Conservation (phyloP, 2,888 invertebrate species). For the Parnassius smintheus region DNA sequence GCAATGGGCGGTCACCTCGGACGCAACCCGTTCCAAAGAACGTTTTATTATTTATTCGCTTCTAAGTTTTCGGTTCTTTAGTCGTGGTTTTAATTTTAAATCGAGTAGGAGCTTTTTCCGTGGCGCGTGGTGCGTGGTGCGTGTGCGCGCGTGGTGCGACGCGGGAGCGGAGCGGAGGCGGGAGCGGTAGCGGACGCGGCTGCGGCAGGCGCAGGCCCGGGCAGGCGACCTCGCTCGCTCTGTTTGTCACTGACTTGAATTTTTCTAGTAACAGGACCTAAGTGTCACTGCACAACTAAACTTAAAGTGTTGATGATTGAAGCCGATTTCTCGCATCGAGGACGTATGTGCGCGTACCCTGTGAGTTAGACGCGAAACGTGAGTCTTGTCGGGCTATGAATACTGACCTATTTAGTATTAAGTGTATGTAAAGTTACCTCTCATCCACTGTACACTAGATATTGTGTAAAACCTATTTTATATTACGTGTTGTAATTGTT, state of each 20-base stretch:
- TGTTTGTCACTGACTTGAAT: conserved; percentile 39
- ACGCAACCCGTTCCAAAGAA: conserved; percentile 73
- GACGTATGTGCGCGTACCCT: not conserved
- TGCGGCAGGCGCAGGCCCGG: conserved; percentile 28
- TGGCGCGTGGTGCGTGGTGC: conserved; percentile 39
- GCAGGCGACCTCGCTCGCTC: conserved; percentile 33
- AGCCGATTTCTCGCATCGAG: not conserved
- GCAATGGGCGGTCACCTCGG: conserved; percentile 48
- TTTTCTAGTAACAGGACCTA: conserved; percentile 44
- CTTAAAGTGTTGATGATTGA: conserved; percentile 45
- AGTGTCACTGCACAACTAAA: conserved; percentile 60
- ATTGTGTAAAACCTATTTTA: conserved; percentile 56
- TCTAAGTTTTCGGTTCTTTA: conserved; percentile 58
- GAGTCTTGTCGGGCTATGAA: conserved; percentile 47
- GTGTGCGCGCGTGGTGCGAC: conserved; percentile 34
- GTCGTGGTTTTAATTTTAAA: conserved; percentile 44
- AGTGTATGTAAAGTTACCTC: conserved; percentile 60
- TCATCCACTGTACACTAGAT: conserved; percentile 38
- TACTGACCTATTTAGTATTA: conserved; percentile 57
- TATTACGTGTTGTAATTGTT: conserved; percentile 49
- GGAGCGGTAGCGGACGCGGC: conserved; percentile 38
- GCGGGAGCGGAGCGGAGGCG: conserved; percentile 37
- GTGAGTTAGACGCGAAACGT: not conserved
- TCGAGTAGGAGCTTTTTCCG: conserved; percentile 37
- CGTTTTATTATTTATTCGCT: conserved; percentile 67